Evolutionary conservation across 1,140 invertebrate genomes (phyloP), one percentile per base, ranked within the genome.

Genomic region (Lepidostoma basale): DNA sequence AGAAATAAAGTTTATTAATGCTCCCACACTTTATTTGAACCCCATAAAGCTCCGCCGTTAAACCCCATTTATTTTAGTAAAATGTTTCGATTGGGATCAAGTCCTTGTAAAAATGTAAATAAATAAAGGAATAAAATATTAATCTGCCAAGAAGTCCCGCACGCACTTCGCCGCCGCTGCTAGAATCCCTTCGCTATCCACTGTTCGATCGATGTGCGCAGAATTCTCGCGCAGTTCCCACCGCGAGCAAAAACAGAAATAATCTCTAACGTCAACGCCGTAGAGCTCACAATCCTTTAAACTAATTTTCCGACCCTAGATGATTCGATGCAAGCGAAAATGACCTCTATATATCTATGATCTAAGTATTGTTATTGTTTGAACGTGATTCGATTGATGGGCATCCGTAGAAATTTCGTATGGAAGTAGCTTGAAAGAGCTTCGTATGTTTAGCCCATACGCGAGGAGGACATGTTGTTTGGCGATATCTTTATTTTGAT

Each of bases 381-480:
- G 54, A 9, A 23, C 14, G 10, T 6, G 1, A 14, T 3, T 39
- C 22, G 54, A 59, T 39, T 39, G 12, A 59, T 33, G 54, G 22
- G 54, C 54, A 59, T 59, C 54, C 54, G 54, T 59, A 59, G 30
- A 59, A 59, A 59, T 59, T 59, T 39, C 9, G 28, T 39, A 39
- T 22, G 30, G 30, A 40, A 39, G 9, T 30, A 54, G 49, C 49
- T 10, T 1, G 30, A 33, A 6, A 5, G 12, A 30, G 18, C 40
- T 5, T 59, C 33, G 12, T 59, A 40, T 39, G 54, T 59, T 59
- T 39, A 20, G 22, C 22, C 54, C 33, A 10, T 18, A 20, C 30
- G 54, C 54, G 54, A 18, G 54, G 16, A n/a, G 54, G 54, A 40
- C 49, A 28, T 28, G 22, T 39, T 23, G 14, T 40, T 59, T 12